Conservation (phyloP, 2,113 vertebrate species). For the Sprattus sprattus region DNA sequence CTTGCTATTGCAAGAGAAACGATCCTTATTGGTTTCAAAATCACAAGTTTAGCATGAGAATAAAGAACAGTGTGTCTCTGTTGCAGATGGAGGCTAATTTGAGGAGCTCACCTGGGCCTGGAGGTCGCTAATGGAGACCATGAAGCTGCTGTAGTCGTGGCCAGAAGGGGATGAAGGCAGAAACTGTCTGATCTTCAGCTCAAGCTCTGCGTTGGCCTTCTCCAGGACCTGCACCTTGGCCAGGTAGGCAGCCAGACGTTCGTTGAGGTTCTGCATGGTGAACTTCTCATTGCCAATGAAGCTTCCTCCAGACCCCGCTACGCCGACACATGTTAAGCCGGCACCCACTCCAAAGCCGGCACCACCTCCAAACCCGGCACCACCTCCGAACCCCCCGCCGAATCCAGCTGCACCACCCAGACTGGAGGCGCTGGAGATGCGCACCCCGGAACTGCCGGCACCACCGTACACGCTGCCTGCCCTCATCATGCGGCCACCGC, state of each 20-base stretch:
- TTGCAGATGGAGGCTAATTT: background rate
- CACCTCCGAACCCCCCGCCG: background rate
- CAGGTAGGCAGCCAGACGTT: conserved; percentile 71
- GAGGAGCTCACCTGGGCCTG: conserved; percentile 61
- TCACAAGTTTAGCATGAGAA: too few relatives aligned
- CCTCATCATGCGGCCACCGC: background rate
- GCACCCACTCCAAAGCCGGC: background rate
- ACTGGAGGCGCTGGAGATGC: conserved; percentile 47
- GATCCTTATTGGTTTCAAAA: too few relatives aligned
- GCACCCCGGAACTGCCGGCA: conserved; percentile 23
- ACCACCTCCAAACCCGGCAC: background rate
- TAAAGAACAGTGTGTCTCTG: background rate
- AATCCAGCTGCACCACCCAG: background rate
- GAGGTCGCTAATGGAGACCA: conserved; percentile 57
- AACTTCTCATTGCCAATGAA: conserved; percentile 61
- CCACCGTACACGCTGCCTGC: conserved; percentile 58
- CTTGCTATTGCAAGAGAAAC: background rate
- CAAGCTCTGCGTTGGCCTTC: conserved; percentile 65
- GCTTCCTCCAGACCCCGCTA: too few relatives aligned
- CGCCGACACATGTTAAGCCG: too few relatives aligned
- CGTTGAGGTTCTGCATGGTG: conserved; percentile 75
- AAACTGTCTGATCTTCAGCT: conserved; percentile 69
- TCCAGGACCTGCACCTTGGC: conserved; percentile 69
- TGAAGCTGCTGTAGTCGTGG: conserved; percentile 55
- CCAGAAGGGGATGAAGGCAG: conserved; percentile 44